Evolutionary conservation across 2,888 invertebrate species (phyloP).

Genomic region (Chrysina gloriosa): DNA sequence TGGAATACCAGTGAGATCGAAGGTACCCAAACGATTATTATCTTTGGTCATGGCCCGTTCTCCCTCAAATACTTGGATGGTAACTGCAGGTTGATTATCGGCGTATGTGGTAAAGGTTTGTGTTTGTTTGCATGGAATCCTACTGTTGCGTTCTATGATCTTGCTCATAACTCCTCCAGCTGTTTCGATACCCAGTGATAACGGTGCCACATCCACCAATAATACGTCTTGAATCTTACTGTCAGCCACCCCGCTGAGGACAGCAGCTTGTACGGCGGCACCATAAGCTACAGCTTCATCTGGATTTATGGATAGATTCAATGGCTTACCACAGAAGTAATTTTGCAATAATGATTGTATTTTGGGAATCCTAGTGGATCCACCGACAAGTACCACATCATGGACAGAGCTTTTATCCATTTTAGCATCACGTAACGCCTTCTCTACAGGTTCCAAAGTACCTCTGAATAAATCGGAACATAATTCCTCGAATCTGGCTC

Average conservation of each 20-base stretch:
- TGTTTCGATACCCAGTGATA: constrained; percentile 82
- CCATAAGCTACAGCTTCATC: constrained; percentile 63
- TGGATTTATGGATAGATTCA: constrained; percentile 61
- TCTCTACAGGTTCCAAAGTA: constrained; percentile 79
- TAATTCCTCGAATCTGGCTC: constrained; percentile 82
- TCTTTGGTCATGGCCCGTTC: constrained; percentile 85
- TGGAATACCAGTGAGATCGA: constrained; percentile 76
- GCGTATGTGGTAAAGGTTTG: constrained; percentile 75
- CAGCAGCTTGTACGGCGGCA: constrained; percentile 61
- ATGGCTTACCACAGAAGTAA: constrained; percentile 74
- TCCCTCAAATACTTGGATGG: constrained; percentile 74
- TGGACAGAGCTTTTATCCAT: constrained; percentile 81
- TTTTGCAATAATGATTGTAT: constrained; percentile 79
- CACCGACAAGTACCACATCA: constrained; percentile 85
- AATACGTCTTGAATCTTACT: constrained; percentile 80
- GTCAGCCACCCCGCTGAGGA: constrained; percentile 67
- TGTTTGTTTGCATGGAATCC: constrained; percentile 69
- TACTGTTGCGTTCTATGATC: constrained; percentile 70
- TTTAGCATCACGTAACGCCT: constrained; percentile 80
- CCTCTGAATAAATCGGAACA: constrained; percentile 77
- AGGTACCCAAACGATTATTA: constrained; percentile 76
- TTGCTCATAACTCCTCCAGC: constrained; percentile 84
- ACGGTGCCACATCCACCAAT: constrained; percentile 75
- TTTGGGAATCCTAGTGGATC: constrained; percentile 84
- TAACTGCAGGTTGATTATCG: constrained; percentile 75